A percentile compares a stretch with the other conserved stretches of the same genome.
These are phyloP conservation scores for Galbula dea DNA, from an alignment of 2,113 vertebrate species.

Conservation along the genomic window DNA sequence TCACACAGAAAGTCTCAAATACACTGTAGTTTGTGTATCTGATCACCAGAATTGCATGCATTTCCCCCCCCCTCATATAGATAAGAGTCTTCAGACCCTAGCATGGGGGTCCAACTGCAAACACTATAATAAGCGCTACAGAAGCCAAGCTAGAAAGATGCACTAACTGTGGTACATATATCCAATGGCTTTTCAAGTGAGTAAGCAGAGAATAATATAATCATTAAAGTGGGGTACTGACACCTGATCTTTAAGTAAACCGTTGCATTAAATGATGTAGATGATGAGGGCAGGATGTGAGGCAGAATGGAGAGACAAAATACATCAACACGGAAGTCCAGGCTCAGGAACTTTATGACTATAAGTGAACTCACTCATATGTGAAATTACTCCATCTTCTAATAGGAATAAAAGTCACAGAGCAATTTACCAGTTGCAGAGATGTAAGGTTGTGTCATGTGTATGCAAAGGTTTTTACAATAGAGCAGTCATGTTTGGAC, in stretches of 20 bases:
- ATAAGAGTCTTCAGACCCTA: neutral
- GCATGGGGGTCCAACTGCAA: neutral
- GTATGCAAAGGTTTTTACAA: neutral
- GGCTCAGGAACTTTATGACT: neutral
- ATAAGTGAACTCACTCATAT: neutral
- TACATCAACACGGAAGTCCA: neutral
- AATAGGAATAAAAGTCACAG: neutral
- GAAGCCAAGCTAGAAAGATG: neutral
- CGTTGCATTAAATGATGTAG: neutral
- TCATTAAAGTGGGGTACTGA: neutral
- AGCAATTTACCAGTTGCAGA: neutral
- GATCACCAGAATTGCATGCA: neutral
- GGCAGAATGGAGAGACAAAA: neutral
- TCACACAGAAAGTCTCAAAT: neutral
- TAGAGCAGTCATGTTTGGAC: neutral
- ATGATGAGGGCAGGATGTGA: neutral
- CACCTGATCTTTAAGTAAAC: neutral
- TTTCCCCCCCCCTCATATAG: too few species aligned
- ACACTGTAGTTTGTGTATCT: accelerated
- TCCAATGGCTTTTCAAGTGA: neutral
- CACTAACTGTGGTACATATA: neutral
- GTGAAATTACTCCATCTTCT: neutral
- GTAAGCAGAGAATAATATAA: neutral
- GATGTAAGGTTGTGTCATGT: neutral
- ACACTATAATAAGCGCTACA: neutral